Base-by-base conservation (phyloP, 2,888 invertebrate species). In the Meloe dianella region DNA sequence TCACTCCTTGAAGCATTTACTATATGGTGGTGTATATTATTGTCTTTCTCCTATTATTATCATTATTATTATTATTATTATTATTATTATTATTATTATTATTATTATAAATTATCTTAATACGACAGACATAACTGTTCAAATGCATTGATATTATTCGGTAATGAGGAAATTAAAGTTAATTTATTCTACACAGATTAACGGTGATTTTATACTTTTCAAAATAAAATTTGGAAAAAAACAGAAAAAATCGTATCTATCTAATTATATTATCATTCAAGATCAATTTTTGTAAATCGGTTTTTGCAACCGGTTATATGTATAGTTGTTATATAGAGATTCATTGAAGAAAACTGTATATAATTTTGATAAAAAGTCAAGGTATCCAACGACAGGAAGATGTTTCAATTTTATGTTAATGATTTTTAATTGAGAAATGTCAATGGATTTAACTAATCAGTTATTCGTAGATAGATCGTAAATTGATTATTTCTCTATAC, bases 1-100 rank as follows among this genome's bases (percentile, higher is more conserved):
- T 72, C 69, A 62, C 67, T 69, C 71, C 71, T 71, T 65, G 14
- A 1, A 54, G 54, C 54, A 54, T 27, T 27, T 17, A 41, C 12
- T 12, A 35, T 35, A 35, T 35, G 35, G 8, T 41, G 4, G 8
- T 41, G 7, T 41, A 41, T 20, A 10, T 17, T 20, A 47, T 47
- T 47, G 47, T 47, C 20, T 47, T 47, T 47, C 47, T 47, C 7
- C 9, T 20, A n/a, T 41, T 17, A 41, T 41, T 41, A 41, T 41
- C 5, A 41, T 17, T n/a, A 41, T 32, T 32, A 32, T 32, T 32
- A 32, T 8, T 35, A 14, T 1, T 35, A 35, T 35, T 12, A 47
- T 20, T 20, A 47, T 47, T 47, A 27, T 54, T 27, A 27, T n/a
- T 27, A 22, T 54, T 14, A 14, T 54, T 54, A 54, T 54, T 54